Evolutionary conservation across 1,140 invertebrate genomes (phyloP).

Genomic region (Macrosteles quadrilineatus): DNA sequence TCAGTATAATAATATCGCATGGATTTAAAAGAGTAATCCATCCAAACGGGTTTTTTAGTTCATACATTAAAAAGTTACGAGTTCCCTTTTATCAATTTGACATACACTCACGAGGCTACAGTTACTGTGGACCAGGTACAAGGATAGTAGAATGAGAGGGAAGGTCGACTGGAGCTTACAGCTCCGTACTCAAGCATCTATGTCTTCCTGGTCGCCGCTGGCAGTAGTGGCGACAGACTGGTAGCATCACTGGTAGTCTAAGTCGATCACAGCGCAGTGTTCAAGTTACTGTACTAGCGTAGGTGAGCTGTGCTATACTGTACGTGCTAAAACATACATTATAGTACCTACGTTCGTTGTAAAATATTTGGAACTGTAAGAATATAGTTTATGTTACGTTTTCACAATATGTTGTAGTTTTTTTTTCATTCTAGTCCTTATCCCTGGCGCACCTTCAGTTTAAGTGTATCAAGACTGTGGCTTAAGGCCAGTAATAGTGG

Average conservation of each 20-base stretch:
- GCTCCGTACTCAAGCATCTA: constrained; percentile 37
- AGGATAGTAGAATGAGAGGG: no score
- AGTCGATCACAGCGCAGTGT: constrained; percentile 15
- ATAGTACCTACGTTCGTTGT: background rate
- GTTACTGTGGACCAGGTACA: no score
- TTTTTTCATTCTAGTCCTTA: no score
- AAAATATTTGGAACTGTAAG: constrained; percentile 12
- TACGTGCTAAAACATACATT: background rate
- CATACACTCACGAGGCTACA: no score
- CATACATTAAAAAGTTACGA: no score
- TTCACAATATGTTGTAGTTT: background rate
- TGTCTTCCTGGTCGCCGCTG: constrained; percentile 34
- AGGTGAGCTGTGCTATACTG: background rate
- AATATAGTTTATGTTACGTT: constrained; percentile 27
- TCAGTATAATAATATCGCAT: no score
- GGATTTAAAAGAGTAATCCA: no score
- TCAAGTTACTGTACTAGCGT: constrained; percentile 2
- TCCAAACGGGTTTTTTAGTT: no score
- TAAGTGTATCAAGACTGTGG: no score
- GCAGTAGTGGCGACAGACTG: constrained; percentile 10
- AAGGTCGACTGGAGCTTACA: background rate
- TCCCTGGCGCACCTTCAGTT: no score
- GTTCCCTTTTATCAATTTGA: no score
- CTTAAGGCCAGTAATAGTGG: no score
- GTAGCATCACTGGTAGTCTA: constrained; percentile 15